Evolutionary conservation across 2,888 invertebrate genomes (phyloP), one percentile per base, ranked within the genome.

Genomic region (Drosophila meridiana): DNA sequence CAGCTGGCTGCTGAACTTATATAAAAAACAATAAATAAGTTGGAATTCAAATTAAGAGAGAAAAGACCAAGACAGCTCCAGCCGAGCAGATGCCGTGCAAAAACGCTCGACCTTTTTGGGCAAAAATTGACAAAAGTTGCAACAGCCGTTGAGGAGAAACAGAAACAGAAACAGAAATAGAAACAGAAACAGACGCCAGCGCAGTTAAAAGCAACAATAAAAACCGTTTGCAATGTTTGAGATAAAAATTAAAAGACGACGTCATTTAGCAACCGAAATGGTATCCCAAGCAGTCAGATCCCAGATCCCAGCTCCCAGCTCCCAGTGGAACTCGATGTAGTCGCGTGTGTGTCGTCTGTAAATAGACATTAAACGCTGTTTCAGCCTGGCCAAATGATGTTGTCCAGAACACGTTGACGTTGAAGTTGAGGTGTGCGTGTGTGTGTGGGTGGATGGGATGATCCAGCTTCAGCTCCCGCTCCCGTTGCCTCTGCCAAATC

Each of bases 191-290:
- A 85, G 85, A 89, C 90, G 90, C 73, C 76, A 78, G 67, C 81
- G 86, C 85, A 85, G 85, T 85, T 85, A 91, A 91, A 78, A 77
- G 83, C 77, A 78, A 82, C 82, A 89, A 82, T 82, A 88, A 89
- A 90, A 90, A 89, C 89, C 59, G 90, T 85, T 85, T 89, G 87
- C 88, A 89, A 87, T 88, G 84, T 88, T 91, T 81, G 83, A 90
- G 88, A 91, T 90, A 92, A 91, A 91, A 91, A 90, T 91, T 90
- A 91, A 92, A 92, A 89, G 92, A 91, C 89, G 86, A 88, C 88
- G 90, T 88, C 91, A 90, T 91, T 85, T 81, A 88, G 82, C 83
- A 69, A 81, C 73, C 78, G 62, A 77, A 88, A 77, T 56, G 56
- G 71, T 48, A 73, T 56, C 62, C 77, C 59, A 30, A 40, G 56